Evolutionary conservation across 2,113 vertebrate species (phyloP).

Genomic region (Picathartes gymnocephalus): DNA sequence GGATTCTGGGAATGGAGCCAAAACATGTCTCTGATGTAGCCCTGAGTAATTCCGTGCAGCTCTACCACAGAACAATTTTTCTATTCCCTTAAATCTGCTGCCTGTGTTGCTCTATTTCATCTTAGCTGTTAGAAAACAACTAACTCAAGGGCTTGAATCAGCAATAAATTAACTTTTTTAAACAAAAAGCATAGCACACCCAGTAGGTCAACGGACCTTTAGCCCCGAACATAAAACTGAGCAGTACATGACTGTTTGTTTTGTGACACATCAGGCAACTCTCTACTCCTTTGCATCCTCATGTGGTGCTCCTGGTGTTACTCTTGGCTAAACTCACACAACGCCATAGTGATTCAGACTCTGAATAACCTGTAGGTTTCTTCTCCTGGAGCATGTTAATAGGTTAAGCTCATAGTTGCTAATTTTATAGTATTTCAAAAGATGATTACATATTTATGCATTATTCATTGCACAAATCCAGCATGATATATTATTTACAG

Average conservation of each 20-base stretch:
- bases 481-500: slow-evolving; percentile 68
- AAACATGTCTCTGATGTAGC: not conserved
- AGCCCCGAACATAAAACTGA: not conserved
- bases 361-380: slow-evolving; percentile 6
- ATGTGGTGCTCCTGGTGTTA: not conserved
- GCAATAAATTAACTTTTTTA: slow-evolving; percentile 15
- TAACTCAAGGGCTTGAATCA: not conserved
- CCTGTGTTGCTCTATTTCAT: not conserved
- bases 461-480: slow-evolving; percentile 69
- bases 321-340: not conserved
- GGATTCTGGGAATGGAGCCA: not conserved
- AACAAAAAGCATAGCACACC: not conserved
- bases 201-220: slow-evolving; percentile 20
- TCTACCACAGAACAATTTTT: not conserved
- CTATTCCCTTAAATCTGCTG: not conserved
- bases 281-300: not conserved
- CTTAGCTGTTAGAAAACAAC: slow-evolving; percentile 22
- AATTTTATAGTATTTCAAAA: slow-evolving; percentile 63
- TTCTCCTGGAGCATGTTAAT: slow-evolving; percentile 16
- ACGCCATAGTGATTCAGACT: not conserved
- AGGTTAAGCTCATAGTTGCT: slow-evolving; percentile 54
- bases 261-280: not conserved
- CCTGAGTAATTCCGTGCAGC: not conserved
- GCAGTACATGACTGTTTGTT: not conserved
- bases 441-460: slow-evolving; percentile 63